Base-by-base conservation (phyloP, 2,797 vertebrate species). In the Protosalanx chinensis region DNA sequence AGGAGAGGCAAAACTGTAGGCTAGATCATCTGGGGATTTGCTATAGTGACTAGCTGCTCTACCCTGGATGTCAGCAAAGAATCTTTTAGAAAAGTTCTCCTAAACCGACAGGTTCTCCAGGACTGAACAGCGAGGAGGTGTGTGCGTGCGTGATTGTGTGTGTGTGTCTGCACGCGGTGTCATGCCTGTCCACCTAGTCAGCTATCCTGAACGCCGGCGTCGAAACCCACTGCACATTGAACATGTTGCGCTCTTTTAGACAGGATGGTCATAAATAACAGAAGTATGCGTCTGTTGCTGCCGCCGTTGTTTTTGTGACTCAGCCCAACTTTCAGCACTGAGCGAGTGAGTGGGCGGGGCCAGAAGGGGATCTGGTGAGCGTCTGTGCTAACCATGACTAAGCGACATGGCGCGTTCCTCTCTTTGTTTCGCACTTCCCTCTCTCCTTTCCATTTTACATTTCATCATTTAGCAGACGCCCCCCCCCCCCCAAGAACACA, bases 11-110 rank as follows among this genome's bases (percentile, higher is more conserved):
- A 30, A 70, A 64, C 3, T 35, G 37, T 41, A 41, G 8, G 37
- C 67, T 16, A 81, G 73, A 76, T 75, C 70, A 77, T 61, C 53
- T 77, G 18, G 27, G 64, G 60, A 65, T 64, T 60, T 63, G 49
- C 16, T 33, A 32, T 62, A 37, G 1, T 56, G 18, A n/a, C 29
- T 13, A 7, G 33, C 30, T 29, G 23, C 56, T 27, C 18, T 46
- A 68, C 16, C 23, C 20, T 49, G 41, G 60, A 20, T 64, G 64
- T 49, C 68, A 76, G 68, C 68, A 74, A 57, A 81, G 71, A 76
- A 23, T 58, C 79, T 70, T 71, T 71, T 61, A 73, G 20, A 67
- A 71, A 20, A 35, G 66, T 49, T 46, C 20, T 27, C 27, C 46
- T 60, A 67, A 61, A 62, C 23, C 10, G 16, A 67, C 64, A 18